Conservation (phyloP, 2,113 vertebrate genomes). For the Lonchura striata region DNA sequence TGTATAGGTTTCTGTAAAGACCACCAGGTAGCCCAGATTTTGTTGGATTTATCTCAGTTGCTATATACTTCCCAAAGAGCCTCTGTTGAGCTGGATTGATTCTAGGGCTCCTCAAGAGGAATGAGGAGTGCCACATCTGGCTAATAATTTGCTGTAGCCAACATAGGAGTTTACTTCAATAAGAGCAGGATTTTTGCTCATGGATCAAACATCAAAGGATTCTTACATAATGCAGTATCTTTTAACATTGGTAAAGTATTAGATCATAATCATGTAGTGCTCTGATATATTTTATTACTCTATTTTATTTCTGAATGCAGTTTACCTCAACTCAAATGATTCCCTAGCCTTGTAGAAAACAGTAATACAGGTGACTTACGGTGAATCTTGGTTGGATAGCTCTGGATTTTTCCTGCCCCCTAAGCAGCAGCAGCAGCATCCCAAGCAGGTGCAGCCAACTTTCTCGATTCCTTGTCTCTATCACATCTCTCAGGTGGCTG, state of each 20-base stretch:
- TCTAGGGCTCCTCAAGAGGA: neutral
- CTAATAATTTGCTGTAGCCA: neutral
- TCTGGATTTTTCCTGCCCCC: neutral
- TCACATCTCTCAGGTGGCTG: neutral
- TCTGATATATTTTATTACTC: constrained; percentile 13
- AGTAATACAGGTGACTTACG: neutral
- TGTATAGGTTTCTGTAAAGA: neutral
- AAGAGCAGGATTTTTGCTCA: neutral
- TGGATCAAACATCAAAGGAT: constrained; percentile 24
- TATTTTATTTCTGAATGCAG: constrained; percentile 3
- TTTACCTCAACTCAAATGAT: neutral
- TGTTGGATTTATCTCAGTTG: neutral
- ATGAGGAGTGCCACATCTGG: neutral
- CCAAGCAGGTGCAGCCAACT: rapidly evolving
- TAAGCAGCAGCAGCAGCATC: neutral
- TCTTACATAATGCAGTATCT: neutral
- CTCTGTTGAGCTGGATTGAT: neutral
- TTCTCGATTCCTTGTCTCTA: neutral
- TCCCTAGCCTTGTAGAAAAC: neutral
- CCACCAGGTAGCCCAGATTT: neutral
- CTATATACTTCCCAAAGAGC: neutral
- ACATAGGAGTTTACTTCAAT: neutral
- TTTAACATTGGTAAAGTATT: neutral
- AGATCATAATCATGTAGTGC: neutral
- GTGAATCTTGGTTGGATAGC: neutral